Base-by-base conservation (phyloP, 2,888 invertebrate genomes). In the Lepeophtheirus nordmannii region DNA sequence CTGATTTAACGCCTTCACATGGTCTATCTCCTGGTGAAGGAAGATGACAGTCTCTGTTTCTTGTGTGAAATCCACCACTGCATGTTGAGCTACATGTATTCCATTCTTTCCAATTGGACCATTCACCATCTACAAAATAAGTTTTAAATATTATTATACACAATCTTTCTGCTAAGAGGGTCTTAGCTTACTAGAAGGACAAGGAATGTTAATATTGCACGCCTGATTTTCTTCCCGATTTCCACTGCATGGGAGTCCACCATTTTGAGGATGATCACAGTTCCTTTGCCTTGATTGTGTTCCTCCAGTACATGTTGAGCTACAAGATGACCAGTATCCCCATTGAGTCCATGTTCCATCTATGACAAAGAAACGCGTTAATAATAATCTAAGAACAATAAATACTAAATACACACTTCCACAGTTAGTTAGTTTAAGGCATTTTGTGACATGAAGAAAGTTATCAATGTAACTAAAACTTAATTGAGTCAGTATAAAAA, bases 251-350 rank as follows among this genome's bases (percentile, higher is more conserved):
- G 53, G 53, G 5, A 46, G 8, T 14, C 53, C 53, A 8, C 53
- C 53, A 46, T 46, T 46, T 14, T 46, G 53, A 46, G 53, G 53
- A 46, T 46, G 53, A 46, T 46, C 17, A 8, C 53, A 46, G 2
- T 46, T 8, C 8, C 53, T 46, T 46, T 17, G 53, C 53, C 53
- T 46, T n/a, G 53, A 5, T 72, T 85, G 83, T 12, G 78, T 74
- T 8, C 87, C 87, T 37, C 80, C 81, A 10, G 84, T 85, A 72
- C 87, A 88, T 0, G 82, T 79, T 69, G 79, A 78, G 7, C 84
- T 82, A 17, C 53, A 46, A 46, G 53, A 46, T 14, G 53, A 46
- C 53, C 53, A 46, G 53, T 5, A 46, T 46, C 17, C 53, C 53
- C 53, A 46, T 46, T 46, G 53, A 17, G 53, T 17, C 53, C 53